A percentile compares a stretch with the other conserved stretches of the same genome.
Evolutionary conservation across 2,113 vertebrate species (phyloP).

Genomic region (Xenopus laevis): DNA sequence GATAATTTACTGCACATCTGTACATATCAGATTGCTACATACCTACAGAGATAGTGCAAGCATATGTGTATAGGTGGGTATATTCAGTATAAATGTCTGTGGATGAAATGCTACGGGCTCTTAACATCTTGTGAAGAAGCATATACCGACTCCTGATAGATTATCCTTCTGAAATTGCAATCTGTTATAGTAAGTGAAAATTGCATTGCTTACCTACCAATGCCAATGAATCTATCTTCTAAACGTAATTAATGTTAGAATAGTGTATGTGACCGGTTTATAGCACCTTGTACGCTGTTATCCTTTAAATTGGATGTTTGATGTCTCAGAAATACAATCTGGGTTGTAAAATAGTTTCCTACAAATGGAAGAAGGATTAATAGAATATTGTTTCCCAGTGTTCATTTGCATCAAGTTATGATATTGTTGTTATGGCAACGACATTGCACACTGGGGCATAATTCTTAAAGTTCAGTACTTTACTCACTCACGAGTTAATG

Average conservation of each 20-base stretch:
- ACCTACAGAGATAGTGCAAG: too few relatives aligned
- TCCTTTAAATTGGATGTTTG: slow-evolving; percentile 29
- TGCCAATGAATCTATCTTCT: slow-evolving; percentile 11
- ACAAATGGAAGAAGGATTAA: not conserved
- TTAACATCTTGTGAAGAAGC: not conserved
- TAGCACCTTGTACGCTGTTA: slow-evolving; percentile 1
- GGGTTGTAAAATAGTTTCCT: slow-evolving; percentile 6
- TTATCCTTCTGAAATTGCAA: slow-evolving; percentile 15
- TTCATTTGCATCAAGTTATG: too few relatives aligned
- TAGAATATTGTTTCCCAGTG: too few relatives aligned
- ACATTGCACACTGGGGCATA: too few relatives aligned
- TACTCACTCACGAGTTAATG: too few relatives aligned
- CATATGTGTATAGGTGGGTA: too few relatives aligned
- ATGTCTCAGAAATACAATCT: slow-evolving; percentile 2
- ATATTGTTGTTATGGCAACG: too few relatives aligned
- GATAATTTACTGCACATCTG: too few relatives aligned
- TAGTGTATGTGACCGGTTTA: slow-evolving; percentile 21
- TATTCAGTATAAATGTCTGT: too few relatives aligned
- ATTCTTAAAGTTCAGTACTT: too few relatives aligned
- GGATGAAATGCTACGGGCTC: too few relatives aligned
- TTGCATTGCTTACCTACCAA: not conserved
- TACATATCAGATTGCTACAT: too few relatives aligned
- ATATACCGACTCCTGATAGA: slow-evolving; percentile 18
- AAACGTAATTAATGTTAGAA: slow-evolving; percentile 26
- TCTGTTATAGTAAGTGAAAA: slow-evolving; percentile 19